Evolutionary conservation across 2,888 invertebrate species (phyloP).

Genomic region (Lasioglossum pauxillum): DNA sequence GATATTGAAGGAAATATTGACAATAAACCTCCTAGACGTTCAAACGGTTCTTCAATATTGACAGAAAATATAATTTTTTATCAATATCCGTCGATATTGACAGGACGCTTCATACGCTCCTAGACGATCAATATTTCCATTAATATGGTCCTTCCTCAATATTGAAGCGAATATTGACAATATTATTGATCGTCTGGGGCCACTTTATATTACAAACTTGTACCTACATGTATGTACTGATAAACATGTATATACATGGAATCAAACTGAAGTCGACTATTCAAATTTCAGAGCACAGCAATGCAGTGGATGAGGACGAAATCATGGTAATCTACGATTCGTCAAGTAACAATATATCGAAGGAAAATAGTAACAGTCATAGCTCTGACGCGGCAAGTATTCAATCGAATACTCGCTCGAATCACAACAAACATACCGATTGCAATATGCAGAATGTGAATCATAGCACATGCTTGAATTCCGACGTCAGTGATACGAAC

Average conservation of each 20-base stretch:
- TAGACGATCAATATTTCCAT: no score
- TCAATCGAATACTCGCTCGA: not conserved
- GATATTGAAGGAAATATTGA: no score
- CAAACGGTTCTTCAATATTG: no score
- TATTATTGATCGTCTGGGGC: no score
- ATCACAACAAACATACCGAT: not conserved
- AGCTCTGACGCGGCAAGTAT: not conserved
- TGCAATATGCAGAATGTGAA: not conserved
- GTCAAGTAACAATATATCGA: not conserved
- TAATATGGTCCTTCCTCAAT: no score
- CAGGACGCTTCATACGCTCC: no score
- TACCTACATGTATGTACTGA: no score
- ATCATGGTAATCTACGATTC: constrained; percentile 54
- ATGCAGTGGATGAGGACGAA: constrained; percentile 32
- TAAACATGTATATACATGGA: not conserved
- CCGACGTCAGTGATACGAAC: not conserved
- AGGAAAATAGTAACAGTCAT: not conserved
- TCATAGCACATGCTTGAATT: not conserved
- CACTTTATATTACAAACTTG: no score
- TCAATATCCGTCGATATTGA: no score
- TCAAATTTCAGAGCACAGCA: constrained; percentile 17
- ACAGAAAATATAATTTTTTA: no score
- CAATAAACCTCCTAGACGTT: no score
- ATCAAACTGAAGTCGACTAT: not conserved
- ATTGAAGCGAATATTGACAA: no score